Percentiles rank a stretch among this genome's conserved stretches.
Conservation (phyloP, 2,797 vertebrate species). For the Anniella stebbinsi region DNA sequence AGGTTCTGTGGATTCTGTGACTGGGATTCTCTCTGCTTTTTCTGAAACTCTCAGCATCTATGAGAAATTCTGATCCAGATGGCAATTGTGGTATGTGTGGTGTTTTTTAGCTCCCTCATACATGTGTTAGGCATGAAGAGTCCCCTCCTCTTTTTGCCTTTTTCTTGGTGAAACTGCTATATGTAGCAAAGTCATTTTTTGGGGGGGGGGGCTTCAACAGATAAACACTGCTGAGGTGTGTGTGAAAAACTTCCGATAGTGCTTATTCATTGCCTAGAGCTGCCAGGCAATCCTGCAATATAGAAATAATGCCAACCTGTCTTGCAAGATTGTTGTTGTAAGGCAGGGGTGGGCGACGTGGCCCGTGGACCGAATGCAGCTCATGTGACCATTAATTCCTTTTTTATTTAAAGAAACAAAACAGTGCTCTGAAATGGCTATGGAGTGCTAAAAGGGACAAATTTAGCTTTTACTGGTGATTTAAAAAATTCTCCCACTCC, state of each 20-base stretch:
- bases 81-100: background rate
- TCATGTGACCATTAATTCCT: too few species aligned
- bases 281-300: background rate
- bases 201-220: background rate
- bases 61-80: background rate
- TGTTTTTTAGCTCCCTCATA: background rate
- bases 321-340: too few species aligned
- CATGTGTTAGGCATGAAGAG: background rate
- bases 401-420: too few species aligned
- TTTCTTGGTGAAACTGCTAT: background rate
- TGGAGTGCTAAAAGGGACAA: too few species aligned
- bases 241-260: background rate
- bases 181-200: background rate
- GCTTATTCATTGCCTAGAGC: background rate
- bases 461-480: too few species aligned
- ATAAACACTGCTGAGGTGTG: background rate
- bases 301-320: background rate
- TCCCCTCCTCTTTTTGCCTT: too few species aligned
- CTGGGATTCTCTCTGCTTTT: too few species aligned
- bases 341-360: too few species aligned
- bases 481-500: too few species aligned
- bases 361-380: too few species aligned
- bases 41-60: background rate
- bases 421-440: too few species aligned
- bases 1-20: too few species aligned